These are phyloP conservation scores for Noctua comes DNA, from an alignment of 2,888 invertebrate genomes.

Conservation along the genomic window DNA sequence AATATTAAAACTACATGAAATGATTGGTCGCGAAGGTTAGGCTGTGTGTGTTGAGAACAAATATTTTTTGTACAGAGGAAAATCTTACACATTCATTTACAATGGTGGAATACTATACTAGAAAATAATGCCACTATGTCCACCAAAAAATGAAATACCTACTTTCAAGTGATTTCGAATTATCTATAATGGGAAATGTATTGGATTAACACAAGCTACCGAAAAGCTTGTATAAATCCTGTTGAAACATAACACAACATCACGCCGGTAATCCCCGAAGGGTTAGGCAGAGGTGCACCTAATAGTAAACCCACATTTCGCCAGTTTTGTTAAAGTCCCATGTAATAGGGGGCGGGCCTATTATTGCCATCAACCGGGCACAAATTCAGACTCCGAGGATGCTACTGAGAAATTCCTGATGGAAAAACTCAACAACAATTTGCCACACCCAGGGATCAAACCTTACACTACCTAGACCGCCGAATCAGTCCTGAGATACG, in stretches of 20 bases:
- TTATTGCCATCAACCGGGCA: too few relatives aligned
- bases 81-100: background rate
- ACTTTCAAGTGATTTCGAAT: background rate
- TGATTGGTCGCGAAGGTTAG: constrained; percentile 10
- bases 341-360: too few relatives aligned
- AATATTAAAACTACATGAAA: background rate
- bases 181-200: background rate
- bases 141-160: background rate
- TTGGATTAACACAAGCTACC: background rate
- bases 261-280: too few relatives aligned
- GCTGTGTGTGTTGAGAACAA: background rate
- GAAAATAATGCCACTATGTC: background rate
- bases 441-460: too few relatives aligned
- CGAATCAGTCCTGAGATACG: too few relatives aligned
- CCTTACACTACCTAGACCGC: too few relatives aligned
- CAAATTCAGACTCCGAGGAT: too few relatives aligned
- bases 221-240: background rate
- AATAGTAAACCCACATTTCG: too few relatives aligned
- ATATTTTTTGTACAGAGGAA: background rate
- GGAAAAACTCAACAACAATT: too few relatives aligned
- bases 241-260: background rate
- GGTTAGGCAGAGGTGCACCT: too few relatives aligned
- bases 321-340: too few relatives aligned
- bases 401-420: too few relatives aligned
- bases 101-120: background rate